These are phyloP conservation scores for Netelia inedita DNA, from an alignment of 2,888 invertebrate genomes.

Conservation along the genomic window DNA sequence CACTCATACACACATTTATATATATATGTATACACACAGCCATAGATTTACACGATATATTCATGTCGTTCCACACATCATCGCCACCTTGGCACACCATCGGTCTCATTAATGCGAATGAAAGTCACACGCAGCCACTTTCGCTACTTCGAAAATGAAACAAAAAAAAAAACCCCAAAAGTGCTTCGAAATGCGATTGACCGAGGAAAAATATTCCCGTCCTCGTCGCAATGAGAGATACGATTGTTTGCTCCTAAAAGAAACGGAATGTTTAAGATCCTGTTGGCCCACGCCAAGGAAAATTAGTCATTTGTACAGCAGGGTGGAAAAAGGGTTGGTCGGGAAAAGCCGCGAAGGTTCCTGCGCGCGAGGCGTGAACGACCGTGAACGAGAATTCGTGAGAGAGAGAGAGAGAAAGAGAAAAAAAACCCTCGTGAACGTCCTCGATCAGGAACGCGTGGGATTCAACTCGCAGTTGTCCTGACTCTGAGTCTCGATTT, in stretches of 20 bases:
- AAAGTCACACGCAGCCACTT: background rate
- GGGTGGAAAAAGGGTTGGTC: slow-evolving; percentile 52
- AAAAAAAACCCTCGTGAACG: slow-evolving; percentile 42
- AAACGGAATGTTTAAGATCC: background rate
- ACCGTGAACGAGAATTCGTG: slow-evolving; percentile 58
- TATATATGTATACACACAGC: slow-evolving; percentile 10
- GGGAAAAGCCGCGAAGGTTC: slow-evolving; percentile 63
- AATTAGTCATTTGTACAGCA: slow-evolving; percentile 3
- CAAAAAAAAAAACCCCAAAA: slow-evolving; percentile 6
- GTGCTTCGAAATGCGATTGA: background rate
- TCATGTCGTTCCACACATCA: slow-evolving; percentile 8
- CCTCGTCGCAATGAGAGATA: background rate
- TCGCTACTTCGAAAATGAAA: background rate
- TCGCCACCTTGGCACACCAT: background rate
- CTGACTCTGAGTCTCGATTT: background rate
- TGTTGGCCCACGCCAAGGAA: background rate
- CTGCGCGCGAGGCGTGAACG: slow-evolving; percentile 66
- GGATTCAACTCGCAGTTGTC: slow-evolving; percentile 36
- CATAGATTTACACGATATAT: slow-evolving; percentile 7
- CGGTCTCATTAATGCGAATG: background rate
- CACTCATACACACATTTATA: background rate
- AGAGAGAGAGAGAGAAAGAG: slow-evolving; percentile 16
- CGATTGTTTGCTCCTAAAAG: background rate
- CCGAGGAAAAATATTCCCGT: background rate
- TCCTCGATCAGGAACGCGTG: slow-evolving; percentile 45